phyloP scores from a whole-genome alignment of 1,140 invertebrate genomes.

The Brachionus angularis region DNA sequence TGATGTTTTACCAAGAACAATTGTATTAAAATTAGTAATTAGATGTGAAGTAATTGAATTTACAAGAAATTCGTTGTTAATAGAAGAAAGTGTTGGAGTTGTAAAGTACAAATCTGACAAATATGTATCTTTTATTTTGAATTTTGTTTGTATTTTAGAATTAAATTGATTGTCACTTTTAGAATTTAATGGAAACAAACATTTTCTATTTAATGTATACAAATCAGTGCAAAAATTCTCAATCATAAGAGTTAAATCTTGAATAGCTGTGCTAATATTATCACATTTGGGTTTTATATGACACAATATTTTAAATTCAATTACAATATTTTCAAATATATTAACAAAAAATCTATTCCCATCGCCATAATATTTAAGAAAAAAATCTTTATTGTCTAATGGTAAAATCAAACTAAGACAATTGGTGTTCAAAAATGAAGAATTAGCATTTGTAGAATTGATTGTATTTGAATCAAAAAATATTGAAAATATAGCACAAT shows the following conservation, averaged over 20 bases:
- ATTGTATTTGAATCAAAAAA: constrained; percentile 32
- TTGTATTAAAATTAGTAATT: constrained; percentile 29
- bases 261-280: not conserved
- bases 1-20: constrained; percentile 38
- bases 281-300: constrained; percentile 24
- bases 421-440: not conserved
- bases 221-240: not conserved
- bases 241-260: not conserved
- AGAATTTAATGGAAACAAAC: not conserved
- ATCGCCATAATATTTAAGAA: not conserved
- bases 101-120: not conserved
- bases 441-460: not conserved
- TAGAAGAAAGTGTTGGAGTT: not conserved
- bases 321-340: constrained; percentile 14
- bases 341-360: not conserved
- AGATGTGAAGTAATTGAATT: constrained; percentile 25
- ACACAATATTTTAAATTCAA: constrained; percentile 28
- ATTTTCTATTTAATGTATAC: not conserved
- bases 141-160: not conserved
- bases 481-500: constrained; percentile 23
- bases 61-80: constrained; percentile 34
- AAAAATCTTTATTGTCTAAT: constrained; percentile 2
- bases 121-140: constrained; percentile 13
- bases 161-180: too few species aligned
- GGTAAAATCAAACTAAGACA: constrained; percentile 6